These are phyloP conservation scores for Nothura maculosa DNA, from an alignment of 2,797 vertebrate genomes.

Conservation along the genomic window DNA sequence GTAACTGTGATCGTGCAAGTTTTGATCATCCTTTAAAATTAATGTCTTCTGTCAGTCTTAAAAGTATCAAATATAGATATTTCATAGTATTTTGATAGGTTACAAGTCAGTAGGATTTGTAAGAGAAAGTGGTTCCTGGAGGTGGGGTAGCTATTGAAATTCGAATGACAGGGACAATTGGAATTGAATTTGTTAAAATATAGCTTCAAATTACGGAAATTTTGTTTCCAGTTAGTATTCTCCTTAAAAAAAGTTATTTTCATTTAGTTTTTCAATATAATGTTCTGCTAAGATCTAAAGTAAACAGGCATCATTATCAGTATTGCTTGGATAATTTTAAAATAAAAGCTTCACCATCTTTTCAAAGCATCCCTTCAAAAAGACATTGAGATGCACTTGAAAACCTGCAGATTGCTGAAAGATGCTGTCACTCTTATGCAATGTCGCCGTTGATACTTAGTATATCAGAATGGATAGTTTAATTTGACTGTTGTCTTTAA, in stretches of 20 bases:
- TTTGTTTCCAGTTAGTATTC: background rate
- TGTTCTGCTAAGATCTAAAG: background rate
- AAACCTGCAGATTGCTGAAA: background rate
- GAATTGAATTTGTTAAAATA: background rate
- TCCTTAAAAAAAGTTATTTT: background rate
- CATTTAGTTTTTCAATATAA: background rate
- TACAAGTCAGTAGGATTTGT: background rate
- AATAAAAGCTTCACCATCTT: background rate
- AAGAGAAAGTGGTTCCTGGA: background rate
- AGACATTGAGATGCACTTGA: background rate
- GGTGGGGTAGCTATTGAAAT: background rate
- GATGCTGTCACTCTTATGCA: background rate
- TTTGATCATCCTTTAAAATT: background rate
- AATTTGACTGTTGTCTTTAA: background rate
- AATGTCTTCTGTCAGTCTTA: background rate
- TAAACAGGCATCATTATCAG: background rate
- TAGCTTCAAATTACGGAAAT: background rate
- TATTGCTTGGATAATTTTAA: background rate
- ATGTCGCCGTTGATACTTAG: background rate
- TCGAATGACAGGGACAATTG: background rate
- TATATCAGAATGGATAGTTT: background rate
- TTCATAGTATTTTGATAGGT: background rate
- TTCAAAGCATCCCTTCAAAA: background rate
- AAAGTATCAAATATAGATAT: background rate
- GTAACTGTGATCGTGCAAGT: background rate